Percentiles rank a stretch among this genome's conserved stretches.
phyloP scores from a whole-genome alignment of 2,113 vertebrate genomes.

The Tichodroma muraria region DNA sequence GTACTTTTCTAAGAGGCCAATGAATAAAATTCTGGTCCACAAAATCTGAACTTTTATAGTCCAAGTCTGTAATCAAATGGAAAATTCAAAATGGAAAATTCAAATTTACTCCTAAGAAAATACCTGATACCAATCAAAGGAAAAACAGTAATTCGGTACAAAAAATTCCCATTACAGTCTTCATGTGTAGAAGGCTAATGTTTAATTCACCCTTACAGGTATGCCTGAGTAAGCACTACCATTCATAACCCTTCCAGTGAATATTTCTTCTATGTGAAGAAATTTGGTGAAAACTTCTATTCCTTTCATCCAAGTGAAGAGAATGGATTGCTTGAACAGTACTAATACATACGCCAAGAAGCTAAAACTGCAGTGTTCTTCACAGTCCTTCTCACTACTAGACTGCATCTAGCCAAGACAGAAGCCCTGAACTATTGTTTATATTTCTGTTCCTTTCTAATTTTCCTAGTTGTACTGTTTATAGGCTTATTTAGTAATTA shows the following conservation, averaged over 20 bases:
- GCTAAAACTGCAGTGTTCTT: neutral
- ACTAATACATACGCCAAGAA: rapidly evolving
- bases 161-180: neutral
- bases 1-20: neutral
- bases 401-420: neutral
- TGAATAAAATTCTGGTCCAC: neutral
- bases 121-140: neutral
- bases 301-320: neutral
- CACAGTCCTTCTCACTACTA: neutral
- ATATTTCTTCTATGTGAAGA: no score
- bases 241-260: neutral
- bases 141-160: neutral
- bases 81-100: neutral
- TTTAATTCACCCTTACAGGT: neutral
- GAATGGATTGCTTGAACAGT: neutral
- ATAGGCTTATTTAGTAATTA: neutral
- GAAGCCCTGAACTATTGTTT: neutral
- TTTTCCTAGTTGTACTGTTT: neutral
- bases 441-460: neutral
- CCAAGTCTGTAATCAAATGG: neutral
- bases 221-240: neutral
- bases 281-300: neutral
- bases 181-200: neutral
- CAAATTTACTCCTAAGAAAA: neutral
- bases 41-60: neutral